phyloP scores from a whole-genome alignment of 2,113 vertebrate genomes.

The Saguinus midas region DNA sequence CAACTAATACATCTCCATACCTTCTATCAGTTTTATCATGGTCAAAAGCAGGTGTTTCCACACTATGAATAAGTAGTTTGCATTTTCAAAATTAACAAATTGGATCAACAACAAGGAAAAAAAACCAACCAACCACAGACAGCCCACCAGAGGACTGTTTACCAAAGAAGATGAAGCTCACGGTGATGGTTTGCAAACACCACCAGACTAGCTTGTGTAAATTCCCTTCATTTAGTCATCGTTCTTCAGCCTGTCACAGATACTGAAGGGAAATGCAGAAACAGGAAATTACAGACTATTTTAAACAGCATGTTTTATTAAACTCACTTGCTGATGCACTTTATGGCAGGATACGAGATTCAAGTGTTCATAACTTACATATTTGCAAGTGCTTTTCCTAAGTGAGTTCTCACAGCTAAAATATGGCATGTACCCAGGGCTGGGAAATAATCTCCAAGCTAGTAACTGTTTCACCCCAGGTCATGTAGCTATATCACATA shows the following conservation, averaged over 20 bases:
- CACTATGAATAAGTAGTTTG: constrained; percentile 26
- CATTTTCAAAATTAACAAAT: constrained; percentile 65
- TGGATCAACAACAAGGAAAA: constrained; percentile 63
- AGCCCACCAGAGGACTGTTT: constrained; percentile 79
- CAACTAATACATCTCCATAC: neutral
- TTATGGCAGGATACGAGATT: constrained; percentile 77
- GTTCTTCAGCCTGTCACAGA: constrained; percentile 82
- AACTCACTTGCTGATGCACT: constrained; percentile 81
- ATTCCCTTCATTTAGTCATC: constrained; percentile 83
- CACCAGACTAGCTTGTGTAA: constrained; percentile 80
- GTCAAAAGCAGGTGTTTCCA: constrained; percentile 45
- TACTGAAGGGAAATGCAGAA: constrained; percentile 81
- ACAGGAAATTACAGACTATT: constrained; percentile 85
- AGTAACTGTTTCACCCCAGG: constrained; percentile 41
- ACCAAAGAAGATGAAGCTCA: constrained; percentile 79
- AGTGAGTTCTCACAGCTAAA: constrained; percentile 60
- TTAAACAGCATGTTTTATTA: constrained; percentile 82
- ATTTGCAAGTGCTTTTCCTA: constrained; percentile 68
- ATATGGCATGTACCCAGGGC: constrained; percentile 13
- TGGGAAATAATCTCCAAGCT: constrained; percentile 57
- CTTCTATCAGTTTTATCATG: neutral
- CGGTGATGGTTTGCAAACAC: constrained; percentile 82
- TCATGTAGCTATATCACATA: neutral
- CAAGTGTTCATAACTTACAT: constrained; percentile 79
- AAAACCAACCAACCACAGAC: constrained; percentile 29